These are phyloP conservation scores for Iguana delicatissima DNA, from an alignment of 2,797 vertebrate genomes.

Conservation along the genomic window DNA sequence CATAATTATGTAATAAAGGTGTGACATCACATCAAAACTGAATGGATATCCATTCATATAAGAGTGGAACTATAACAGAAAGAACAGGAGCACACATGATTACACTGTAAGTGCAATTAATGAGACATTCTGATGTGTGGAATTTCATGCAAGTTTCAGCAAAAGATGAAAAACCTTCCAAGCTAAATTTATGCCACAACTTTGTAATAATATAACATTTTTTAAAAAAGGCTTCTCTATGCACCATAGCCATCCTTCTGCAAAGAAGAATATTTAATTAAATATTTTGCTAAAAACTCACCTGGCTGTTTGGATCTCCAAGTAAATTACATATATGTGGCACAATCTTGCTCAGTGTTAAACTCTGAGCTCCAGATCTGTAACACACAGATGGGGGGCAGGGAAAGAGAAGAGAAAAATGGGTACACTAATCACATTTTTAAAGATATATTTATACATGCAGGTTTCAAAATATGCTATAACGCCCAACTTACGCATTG, in stretches of 20 bases:
- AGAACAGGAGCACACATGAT: neutral
- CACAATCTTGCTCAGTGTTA: constrained; percentile 98
- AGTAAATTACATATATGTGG: constrained; percentile 98
- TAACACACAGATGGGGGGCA: neutral
- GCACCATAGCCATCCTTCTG: neutral
- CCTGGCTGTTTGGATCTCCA: constrained; percentile 97
- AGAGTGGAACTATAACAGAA: too few species aligned
- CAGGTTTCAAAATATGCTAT: neutral
- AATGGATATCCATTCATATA: neutral
- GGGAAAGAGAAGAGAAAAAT: neutral
- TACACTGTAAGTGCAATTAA: neutral
- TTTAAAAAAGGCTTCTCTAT: neutral
- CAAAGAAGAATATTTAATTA: neutral
- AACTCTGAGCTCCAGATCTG: constrained; percentile 96
- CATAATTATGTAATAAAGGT: neutral
- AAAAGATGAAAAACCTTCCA: neutral
- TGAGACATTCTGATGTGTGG: neutral
- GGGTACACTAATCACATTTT: neutral
- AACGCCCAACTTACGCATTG: constrained; percentile 85
- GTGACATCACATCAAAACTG: neutral
- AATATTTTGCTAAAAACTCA: constrained; percentile 69
- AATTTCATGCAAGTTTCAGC: neutral
- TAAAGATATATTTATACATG: neutral
- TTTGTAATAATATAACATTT: neutral
- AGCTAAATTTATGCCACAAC: neutral